Conservation (phyloP, 2,888 invertebrate species). For the Ecliptopera silaceata region DNA sequence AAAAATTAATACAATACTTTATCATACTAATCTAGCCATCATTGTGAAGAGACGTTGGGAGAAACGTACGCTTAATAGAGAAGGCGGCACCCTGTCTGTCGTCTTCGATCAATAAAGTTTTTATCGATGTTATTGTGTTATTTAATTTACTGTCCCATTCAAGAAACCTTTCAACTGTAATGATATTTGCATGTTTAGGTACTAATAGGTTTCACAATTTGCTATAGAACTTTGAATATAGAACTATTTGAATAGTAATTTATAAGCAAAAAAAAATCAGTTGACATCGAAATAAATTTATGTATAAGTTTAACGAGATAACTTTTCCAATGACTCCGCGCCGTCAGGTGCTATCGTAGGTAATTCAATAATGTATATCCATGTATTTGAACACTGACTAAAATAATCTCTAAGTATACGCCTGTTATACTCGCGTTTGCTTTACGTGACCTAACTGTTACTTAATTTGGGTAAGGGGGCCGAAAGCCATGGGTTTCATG, state of each 20-base stretch:
- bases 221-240: no score
- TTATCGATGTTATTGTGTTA: constrained; percentile 75
- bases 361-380: no score
- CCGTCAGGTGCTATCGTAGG: constrained; percentile 42
- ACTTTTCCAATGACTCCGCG: constrained; percentile 60
- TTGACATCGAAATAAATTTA: constrained; percentile 53
- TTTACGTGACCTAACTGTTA: no score
- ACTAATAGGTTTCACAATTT: not conserved
- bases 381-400: constrained; percentile 32
- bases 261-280: constrained; percentile 50
- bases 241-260: no score
- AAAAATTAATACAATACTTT: constrained; percentile 64
- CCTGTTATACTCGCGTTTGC: no score
- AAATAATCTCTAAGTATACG: no score
- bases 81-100: constrained; percentile 63
- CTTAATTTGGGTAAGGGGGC: no score
- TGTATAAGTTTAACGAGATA: constrained; percentile 52
- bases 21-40: constrained; percentile 67
- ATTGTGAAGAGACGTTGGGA: constrained; percentile 70
- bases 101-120: constrained; percentile 80
- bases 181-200: not conserved
- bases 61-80: constrained; percentile 80
- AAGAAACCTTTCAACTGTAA: not conserved
- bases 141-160: constrained; percentile 29
- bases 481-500: no score